Percentiles rank a stretch among this genome's conserved stretches.
phyloP scores from a whole-genome alignment of 2,888 invertebrate species.

The Galerucella pusilla region DNA sequence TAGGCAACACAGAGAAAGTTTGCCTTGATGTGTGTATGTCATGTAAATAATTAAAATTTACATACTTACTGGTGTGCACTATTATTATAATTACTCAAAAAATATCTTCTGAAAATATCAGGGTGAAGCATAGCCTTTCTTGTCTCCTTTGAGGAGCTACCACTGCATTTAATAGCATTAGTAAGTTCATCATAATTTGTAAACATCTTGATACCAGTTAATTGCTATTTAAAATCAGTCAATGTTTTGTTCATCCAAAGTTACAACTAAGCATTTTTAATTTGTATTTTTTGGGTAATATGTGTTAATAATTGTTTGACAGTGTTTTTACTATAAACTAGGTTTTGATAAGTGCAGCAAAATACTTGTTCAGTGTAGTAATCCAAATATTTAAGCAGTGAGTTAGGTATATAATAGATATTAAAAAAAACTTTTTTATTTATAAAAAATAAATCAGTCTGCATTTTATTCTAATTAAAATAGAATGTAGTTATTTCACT shows the following conservation, averaged over 20 bases:
- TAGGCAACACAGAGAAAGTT: too few relatives aligned
- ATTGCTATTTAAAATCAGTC: constrained; percentile 8
- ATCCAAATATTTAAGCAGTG: not conserved
- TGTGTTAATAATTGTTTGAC: too few relatives aligned
- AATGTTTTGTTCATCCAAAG: constrained; percentile 3
- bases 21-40: too few relatives aligned
- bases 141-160: too few relatives aligned
- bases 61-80: too few relatives aligned
- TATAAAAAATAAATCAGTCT: not conserved
- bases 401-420: not conserved
- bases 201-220: not conserved
- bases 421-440: not conserved
- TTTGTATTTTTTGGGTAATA: not conserved
- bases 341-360: constrained; percentile 1
- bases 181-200: not conserved
- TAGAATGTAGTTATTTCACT: not conserved
- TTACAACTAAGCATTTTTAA: constrained; percentile 9
- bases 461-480: not conserved
- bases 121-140: too few relatives aligned
- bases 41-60: too few relatives aligned
- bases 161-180: too few relatives aligned
- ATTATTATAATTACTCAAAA: too few relatives aligned
- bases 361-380: not conserved
- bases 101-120: too few relatives aligned
- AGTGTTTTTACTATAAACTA: not conserved